Evolutionary conservation across 2,888 invertebrate species (phyloP).

Genomic region (Acronicta leporina): DNA sequence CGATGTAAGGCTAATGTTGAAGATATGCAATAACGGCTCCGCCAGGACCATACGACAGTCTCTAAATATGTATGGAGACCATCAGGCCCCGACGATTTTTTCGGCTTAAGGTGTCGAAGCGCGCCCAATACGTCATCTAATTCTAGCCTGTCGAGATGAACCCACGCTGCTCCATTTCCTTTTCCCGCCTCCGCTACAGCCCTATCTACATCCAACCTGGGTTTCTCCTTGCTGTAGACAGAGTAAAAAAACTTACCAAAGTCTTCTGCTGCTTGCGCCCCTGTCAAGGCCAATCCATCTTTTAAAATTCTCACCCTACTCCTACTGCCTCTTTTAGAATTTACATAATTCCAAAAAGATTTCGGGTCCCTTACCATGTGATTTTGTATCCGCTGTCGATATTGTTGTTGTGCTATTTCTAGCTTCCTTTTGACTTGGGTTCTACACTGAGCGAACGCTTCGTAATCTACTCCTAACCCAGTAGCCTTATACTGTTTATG

Average conservation of each 20-base stretch:
- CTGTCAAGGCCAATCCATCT: not conserved
- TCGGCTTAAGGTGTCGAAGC: slow-evolving; percentile 9
- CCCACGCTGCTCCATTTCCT: slow-evolving; percentile 8
- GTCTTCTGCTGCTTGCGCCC: slow-evolving; percentile 1
- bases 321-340: no score
- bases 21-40: slow-evolving; percentile 7
- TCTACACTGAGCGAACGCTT: no score
- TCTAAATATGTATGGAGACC: slow-evolving; percentile 7
- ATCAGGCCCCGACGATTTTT: slow-evolving; percentile 10
- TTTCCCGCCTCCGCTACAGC: slow-evolving; percentile 5
- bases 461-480: no score
- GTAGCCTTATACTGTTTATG: slow-evolving; percentile 9
- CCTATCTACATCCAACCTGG: slow-evolving; percentile 8
- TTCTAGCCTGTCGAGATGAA: slow-evolving; percentile 5
- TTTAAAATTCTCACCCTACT: no score
- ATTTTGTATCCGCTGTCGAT: no score
- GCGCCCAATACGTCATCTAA: slow-evolving; percentile 3
- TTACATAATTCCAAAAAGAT: no score
- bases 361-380: no score
- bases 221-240: no score
- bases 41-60: slow-evolving; percentile 14
- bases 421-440: no score
- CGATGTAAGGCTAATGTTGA: slow-evolving; percentile 7
- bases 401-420: no score
- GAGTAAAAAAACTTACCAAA: slow-evolving; percentile 15